phyloP scores from a whole-genome alignment of 2,888 invertebrate genomes.

The Tinea pellionella region DNA sequence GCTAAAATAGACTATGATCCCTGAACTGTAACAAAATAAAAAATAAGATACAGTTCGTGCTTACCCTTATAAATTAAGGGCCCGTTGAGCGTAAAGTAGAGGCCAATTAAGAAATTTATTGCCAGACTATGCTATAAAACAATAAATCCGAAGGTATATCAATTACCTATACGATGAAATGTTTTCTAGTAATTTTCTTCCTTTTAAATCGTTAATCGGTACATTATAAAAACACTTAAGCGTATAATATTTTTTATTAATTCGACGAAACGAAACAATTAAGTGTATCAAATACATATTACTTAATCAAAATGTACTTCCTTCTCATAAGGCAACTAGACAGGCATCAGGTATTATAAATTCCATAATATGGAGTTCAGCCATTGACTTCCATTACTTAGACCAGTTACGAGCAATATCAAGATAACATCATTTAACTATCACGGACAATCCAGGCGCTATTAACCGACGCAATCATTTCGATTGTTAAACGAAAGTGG shows the following conservation, averaged over 20 bases:
- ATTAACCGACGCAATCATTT: conserved; percentile 25
- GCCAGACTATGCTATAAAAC: conserved; percentile 59
- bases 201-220: background rate
- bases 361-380: background rate
- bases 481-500: conserved; percentile 35
- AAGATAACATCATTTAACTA: conserved; percentile 27
- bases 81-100: conserved; percentile 50
- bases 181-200: conserved; percentile 53
- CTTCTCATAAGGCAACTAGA: background rate
- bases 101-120: conserved; percentile 64
- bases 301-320: background rate
- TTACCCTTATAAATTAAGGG: conserved; percentile 62
- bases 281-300: background rate
- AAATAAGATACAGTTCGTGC: conserved; percentile 46
- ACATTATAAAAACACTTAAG: background rate
- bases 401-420: conserved; percentile 6
- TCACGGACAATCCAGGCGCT: conserved; percentile 32
- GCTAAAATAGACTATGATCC: conserved; percentile 19
- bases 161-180: conserved; percentile 20
- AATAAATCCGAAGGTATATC: conserved; percentile 60
- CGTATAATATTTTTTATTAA: background rate
- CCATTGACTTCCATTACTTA: conserved; percentile 6
- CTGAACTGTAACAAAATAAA: conserved; percentile 26
- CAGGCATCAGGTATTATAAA: conserved; percentile 1
- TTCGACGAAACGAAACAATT: background rate